These are phyloP conservation scores for Eupelmus urozonus DNA, from an alignment of 2,888 invertebrate species.

Conservation along the genomic window DNA sequence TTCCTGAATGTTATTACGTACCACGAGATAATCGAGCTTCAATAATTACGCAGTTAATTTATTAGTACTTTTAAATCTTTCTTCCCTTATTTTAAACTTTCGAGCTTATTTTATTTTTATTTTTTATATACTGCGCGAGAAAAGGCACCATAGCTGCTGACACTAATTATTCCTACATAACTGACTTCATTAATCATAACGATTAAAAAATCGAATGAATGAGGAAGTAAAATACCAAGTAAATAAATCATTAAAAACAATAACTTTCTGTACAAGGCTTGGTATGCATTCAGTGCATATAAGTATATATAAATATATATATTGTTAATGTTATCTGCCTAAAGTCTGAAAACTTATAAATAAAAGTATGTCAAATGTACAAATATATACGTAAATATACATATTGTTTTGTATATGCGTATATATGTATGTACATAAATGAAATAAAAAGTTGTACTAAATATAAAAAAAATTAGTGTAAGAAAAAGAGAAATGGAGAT, in stretches of 20 bases:
- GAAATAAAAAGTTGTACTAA: conserved; percentile 49
- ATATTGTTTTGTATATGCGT: conserved; percentile 2
- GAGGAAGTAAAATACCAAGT: conserved; percentile 29
- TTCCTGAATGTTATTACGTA: conserved; percentile 45
- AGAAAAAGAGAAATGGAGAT: conserved; percentile 58
- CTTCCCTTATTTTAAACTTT: too few species aligned
- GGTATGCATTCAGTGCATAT: conserved; percentile 53
- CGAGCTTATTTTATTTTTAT: not conserved
- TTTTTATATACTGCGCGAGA: conserved; percentile 38
- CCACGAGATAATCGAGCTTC: conserved; percentile 22
- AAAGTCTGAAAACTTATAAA: conserved; percentile 59
- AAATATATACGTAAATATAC: conserved; percentile 24
- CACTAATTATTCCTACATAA: conserved; percentile 45
- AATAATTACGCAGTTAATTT: conserved; percentile 8
- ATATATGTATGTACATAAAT: conserved; percentile 28
- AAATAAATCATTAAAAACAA: conserved; percentile 42
- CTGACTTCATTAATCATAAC: conserved; percentile 22
- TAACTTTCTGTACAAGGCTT: conserved; percentile 55
- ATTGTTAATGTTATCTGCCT: conserved; percentile 58
- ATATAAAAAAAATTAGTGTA: conserved; percentile 51
- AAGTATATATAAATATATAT: too few species aligned
- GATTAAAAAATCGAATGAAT: conserved; percentile 22
- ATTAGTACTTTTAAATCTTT: not conserved
- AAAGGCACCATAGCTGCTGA: conserved; percentile 50
- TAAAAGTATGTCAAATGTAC: conserved; percentile 56